phyloP scores from a whole-genome alignment of 2,888 invertebrate species.

The Chironomus tentans region DNA sequence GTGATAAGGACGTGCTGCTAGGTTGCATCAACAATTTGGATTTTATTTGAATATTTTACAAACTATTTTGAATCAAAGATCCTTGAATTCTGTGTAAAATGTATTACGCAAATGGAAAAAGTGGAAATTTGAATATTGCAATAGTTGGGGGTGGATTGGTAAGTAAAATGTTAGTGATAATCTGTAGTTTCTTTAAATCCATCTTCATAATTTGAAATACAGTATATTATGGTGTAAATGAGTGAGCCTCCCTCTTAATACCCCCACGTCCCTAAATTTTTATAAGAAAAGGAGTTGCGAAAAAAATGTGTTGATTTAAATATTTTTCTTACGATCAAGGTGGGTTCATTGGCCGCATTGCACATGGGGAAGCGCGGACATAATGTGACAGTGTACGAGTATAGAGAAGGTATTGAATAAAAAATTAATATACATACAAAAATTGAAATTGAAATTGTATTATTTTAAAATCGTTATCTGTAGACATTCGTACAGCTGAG shows the following conservation, averaged over 20 bases:
- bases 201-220: too few relatives aligned
- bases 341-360: conserved; percentile 79
- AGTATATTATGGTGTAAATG: too few relatives aligned
- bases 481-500: conserved; percentile 69
- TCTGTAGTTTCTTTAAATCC: too few relatives aligned
- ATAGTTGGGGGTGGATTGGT: conserved; percentile 70
- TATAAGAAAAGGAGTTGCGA: too few relatives aligned
- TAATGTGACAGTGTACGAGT: conserved; percentile 76
- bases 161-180: too few relatives aligned
- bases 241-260: too few relatives aligned
- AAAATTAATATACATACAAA: neutral
- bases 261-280: too few relatives aligned
- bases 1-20: neutral
- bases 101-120: too few relatives aligned
- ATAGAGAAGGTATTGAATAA: conserved; percentile 64
- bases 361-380: conserved; percentile 78
- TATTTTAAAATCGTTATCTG: conserved; percentile 27
- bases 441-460: neutral
- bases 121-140: conserved; percentile 43
- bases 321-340: conserved; percentile 46
- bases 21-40: conserved; percentile 9
- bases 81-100: too few relatives aligned
- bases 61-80: too few relatives aligned
- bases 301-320: conserved; percentile 30
- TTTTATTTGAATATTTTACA: conserved; percentile 29